phyloP scores from a whole-genome alignment of 1,140 invertebrate species.

The Ceratina japonica region DNA sequence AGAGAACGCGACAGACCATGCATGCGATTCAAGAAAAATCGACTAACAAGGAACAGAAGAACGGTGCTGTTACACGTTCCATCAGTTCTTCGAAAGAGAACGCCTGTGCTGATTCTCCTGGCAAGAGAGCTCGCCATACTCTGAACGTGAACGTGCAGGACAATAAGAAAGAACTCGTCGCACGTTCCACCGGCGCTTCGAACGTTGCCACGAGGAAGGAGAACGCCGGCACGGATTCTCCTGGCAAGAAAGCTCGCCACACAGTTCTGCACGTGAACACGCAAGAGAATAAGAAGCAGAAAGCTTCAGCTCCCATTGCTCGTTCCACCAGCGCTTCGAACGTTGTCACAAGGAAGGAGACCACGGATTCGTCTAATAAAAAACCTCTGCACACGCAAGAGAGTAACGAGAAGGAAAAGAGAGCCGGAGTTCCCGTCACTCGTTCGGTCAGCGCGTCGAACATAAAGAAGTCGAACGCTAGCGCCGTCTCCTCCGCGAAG shows the following conservation, averaged over 20 bases:
- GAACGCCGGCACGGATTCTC: conserved; percentile 51
- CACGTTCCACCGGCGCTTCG: conserved; percentile 50
- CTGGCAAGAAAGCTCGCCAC: not conserved
- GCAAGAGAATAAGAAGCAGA: too few species aligned
- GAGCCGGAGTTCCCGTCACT: not conserved
- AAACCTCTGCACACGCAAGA: not conserved
- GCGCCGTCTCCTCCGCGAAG: not conserved
- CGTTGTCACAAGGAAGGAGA: too few species aligned
- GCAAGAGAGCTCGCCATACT: too few species aligned
- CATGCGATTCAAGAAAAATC: not conserved
- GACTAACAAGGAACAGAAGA: conserved; percentile 45
- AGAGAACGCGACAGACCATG: too few species aligned
- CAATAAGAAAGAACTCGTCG: not conserved
- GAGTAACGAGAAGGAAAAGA: not conserved
- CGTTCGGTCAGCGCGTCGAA: not conserved
- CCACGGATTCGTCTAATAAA: too few species aligned
- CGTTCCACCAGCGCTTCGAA: too few species aligned
- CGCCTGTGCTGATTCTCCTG: conserved; percentile 42
- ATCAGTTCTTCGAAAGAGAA: too few species aligned
- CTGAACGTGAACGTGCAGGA: too few species aligned
- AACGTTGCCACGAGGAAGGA: conserved; percentile 57
- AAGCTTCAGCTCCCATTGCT: too few species aligned
- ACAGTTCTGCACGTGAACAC: too few species aligned
- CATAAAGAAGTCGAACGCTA: not conserved
- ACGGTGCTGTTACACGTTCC: conserved; percentile 36